Evolutionary conservation across 2,113 vertebrate genomes (phyloP).

Genomic region (Pseudonaja textilis): DNA sequence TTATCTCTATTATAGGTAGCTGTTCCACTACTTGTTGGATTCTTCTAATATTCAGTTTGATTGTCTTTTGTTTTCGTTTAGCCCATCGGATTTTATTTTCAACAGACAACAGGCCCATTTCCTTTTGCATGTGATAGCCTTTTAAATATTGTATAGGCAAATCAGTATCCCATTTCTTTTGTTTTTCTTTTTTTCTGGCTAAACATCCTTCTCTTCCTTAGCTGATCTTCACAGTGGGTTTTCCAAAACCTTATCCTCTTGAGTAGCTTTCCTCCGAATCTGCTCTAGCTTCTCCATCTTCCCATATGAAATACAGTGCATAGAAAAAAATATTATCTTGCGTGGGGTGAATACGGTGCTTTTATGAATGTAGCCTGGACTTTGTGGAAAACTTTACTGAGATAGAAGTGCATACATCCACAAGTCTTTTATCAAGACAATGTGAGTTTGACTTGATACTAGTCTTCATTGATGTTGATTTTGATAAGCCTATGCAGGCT

Average conservation of each 20-base stretch:
- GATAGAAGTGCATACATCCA: background rate
- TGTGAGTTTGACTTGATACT: background rate
- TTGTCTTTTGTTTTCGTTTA: background rate
- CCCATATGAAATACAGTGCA: background rate
- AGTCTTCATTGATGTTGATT: background rate
- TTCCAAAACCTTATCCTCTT: background rate
- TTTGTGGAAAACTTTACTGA: background rate
- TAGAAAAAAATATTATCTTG: background rate
- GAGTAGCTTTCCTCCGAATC: background rate
- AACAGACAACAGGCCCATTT: background rate
- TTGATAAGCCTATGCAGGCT: background rate
- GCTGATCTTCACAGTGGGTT: background rate
- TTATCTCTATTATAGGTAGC: background rate
- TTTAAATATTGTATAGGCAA: background rate
- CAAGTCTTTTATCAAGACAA: background rate
- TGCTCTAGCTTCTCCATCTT: background rate
- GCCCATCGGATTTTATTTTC: background rate
- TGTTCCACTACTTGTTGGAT: background rate
- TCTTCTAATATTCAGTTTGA: background rate
- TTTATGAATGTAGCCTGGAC: background rate
- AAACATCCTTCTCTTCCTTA: background rate
- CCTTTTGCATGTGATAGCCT: background rate
- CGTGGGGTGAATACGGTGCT: background rate
- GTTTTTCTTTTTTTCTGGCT: background rate
- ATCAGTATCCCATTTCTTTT: background rate